These are phyloP conservation scores for Meghimatium bilineatum DNA, from an alignment of 2,888 invertebrate species.

Conservation along the genomic window DNA sequence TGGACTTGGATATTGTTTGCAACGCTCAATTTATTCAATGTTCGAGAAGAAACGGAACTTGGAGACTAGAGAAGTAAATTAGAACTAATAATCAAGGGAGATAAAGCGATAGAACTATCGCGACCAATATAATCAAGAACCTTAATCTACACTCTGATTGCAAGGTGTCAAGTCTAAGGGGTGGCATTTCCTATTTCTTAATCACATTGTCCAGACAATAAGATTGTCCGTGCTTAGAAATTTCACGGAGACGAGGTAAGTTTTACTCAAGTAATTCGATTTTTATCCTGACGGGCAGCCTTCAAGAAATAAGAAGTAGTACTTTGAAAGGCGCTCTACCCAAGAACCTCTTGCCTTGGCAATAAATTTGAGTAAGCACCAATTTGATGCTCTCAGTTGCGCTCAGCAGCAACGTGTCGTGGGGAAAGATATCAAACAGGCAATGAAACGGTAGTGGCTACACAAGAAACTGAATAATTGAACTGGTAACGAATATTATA, in stretches of 20 bases:
- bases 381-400: neutral
- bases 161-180: slow-evolving; percentile 9
- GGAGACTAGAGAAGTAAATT: slow-evolving; percentile 24
- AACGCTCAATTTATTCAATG: slow-evolving; percentile 13
- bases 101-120: slow-evolving; percentile 16
- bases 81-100: neutral
- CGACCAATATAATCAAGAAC: slow-evolving; percentile 38
- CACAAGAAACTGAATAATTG: too few species aligned
- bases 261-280: slow-evolving; percentile 40
- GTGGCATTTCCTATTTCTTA: slow-evolving; percentile 23
- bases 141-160: slow-evolving; percentile 32
- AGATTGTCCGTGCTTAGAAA: slow-evolving; percentile 33
- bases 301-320: slow-evolving; percentile 30
- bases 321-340: neutral
- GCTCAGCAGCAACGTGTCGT: neutral
- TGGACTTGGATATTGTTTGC: neutral
- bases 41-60: neutral
- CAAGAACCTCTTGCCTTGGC: neutral
- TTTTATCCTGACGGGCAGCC: slow-evolving; percentile 13
- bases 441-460: too few species aligned
- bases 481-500: too few species aligned
- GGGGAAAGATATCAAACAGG: neutral
- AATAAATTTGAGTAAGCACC: neutral
- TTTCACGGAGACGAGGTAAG: slow-evolving; percentile 28
- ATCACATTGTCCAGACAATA: slow-evolving; percentile 38